Evolutionary conservation across 2,797 vertebrate genomes (phyloP), one percentile per base, ranked within the genome.

Genomic region (Acanthopagrus latus): DNA sequence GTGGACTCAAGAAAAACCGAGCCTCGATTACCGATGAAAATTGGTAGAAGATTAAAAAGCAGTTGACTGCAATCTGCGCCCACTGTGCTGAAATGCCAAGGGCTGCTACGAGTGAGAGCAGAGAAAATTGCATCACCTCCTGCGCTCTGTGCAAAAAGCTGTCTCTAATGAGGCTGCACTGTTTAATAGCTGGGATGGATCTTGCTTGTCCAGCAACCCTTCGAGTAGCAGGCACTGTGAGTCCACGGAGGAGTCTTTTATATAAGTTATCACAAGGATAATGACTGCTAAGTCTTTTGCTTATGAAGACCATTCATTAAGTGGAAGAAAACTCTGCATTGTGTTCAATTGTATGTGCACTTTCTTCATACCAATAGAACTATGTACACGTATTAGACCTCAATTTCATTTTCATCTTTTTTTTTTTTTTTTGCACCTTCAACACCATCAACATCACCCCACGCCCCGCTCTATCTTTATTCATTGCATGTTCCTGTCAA

Each of bases 41-140:
- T 88, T 85, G 83, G 68, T 60, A 25, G 76, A 85, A 87, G 78
- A 92, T 91, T 91, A 90, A 91, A 92, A 88, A 83, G 81, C 76
- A 70, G 64, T 89, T 82, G 74, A 86, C 55, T 64, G 74, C 75
- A 89, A 81, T 90, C 83, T 88, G 78, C n/a, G 47, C 85, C 85
- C 69, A 80, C 89, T 90, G 86, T 52, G 83, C 47, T 74, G 64
- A 90, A 89, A 92, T 86, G 86, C 80, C 80, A 82, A 51, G 10
- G 69, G 84, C 84, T 80, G 87, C 74, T 68, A 72, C 63, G 85
- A 85, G 80, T 47, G 46, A 70, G 65, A 82, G 74, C 43, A 48
- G 44, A 64, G 73, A 73, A 77, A 54, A 92, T 83, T 82, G 55
- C 69, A 74, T 81, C 75, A 68, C 86, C 87, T 84, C 81, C 79